Evolutionary conservation across 2,113 vertebrate genomes (phyloP).

Genomic region (Bubo blakistoni): DNA sequence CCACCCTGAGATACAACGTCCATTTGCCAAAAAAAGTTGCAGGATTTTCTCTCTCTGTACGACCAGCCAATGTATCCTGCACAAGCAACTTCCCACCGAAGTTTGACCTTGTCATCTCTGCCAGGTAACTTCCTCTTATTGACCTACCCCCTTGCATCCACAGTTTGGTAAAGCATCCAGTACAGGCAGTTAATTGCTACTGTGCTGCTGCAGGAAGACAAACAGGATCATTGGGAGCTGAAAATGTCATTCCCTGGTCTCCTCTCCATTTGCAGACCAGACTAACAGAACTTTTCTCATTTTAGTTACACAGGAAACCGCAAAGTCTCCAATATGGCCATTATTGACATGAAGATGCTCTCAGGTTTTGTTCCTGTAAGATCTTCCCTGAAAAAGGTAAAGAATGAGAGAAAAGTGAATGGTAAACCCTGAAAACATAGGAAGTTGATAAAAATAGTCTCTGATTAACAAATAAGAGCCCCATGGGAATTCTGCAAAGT

Average conservation of each 20-base stretch:
- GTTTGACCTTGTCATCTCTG: constrained; percentile 51
- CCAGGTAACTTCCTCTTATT: constrained; percentile 56
- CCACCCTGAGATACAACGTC: constrained; percentile 66
- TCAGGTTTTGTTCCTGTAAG: constrained; percentile 67
- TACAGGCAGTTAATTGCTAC: background rate
- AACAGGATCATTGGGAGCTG: background rate
- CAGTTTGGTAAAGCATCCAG: background rate
- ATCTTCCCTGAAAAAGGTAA: constrained; percentile 68
- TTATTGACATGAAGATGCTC: constrained; percentile 74
- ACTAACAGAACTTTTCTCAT: background rate
- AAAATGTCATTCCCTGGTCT: background rate
- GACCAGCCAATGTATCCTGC: constrained; percentile 2
- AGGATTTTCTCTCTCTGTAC: constrained; percentile 51
- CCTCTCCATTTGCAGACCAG: background rate
- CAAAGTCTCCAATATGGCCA: constrained; percentile 58
- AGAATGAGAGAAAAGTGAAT: background rate
- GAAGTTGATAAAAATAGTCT: background rate
- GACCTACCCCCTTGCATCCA: background rate
- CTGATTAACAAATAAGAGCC: background rate
- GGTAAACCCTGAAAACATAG: background rate
- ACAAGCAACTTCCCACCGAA: background rate
- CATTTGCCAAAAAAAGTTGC: constrained; percentile 31
- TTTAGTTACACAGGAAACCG: constrained; percentile 63
- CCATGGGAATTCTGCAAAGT: background rate
- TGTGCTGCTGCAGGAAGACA: background rate